Evolutionary conservation across 2,113 vertebrate genomes (phyloP).

Genomic region (Rhabdomys dilectus): DNA sequence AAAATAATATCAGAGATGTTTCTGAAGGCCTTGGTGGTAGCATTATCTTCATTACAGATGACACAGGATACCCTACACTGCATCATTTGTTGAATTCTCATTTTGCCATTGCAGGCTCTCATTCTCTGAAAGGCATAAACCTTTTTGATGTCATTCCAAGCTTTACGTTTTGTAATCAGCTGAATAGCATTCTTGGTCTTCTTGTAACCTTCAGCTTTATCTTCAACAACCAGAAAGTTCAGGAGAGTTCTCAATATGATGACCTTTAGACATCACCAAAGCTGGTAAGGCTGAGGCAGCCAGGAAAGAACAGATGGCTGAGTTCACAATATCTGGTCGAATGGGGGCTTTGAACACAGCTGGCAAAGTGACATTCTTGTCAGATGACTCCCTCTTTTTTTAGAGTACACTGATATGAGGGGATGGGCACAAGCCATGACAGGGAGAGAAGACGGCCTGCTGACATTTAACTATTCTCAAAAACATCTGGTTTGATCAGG

Average conservation of each 20-base stretch:
- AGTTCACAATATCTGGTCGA: constrained; percentile 97
- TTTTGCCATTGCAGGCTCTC: constrained; percentile 98
- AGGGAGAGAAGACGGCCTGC: no score
- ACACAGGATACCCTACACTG: constrained; percentile 96
- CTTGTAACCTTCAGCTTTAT: constrained; percentile 98
- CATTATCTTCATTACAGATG: not conserved
- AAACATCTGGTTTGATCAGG: not conserved
- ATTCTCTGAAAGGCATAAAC: constrained; percentile 98
- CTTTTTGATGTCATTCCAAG: constrained; percentile 99
- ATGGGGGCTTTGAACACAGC: constrained; percentile 98
- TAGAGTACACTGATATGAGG: constrained; percentile 95
- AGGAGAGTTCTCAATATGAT: constrained; percentile 97
- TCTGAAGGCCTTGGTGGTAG: constrained; percentile 87
- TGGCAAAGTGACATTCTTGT: constrained; percentile 96
- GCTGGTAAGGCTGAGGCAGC: constrained; percentile 82
- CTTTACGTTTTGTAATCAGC: constrained; percentile 97
- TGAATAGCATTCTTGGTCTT: constrained; percentile 99
- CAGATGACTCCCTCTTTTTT: constrained; percentile 97
- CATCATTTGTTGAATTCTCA: constrained; percentile 97
- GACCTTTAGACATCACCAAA: constrained; percentile 97
- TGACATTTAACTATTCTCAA: not conserved
- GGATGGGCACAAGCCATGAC: constrained; percentile 94
- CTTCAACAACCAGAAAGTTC: constrained; percentile 98
- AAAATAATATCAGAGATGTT: constrained; percentile 98
- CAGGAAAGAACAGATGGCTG: constrained; percentile 96